phyloP scores from a whole-genome alignment of 1,140 invertebrate species.

The Platorchestia sp. region DNA sequence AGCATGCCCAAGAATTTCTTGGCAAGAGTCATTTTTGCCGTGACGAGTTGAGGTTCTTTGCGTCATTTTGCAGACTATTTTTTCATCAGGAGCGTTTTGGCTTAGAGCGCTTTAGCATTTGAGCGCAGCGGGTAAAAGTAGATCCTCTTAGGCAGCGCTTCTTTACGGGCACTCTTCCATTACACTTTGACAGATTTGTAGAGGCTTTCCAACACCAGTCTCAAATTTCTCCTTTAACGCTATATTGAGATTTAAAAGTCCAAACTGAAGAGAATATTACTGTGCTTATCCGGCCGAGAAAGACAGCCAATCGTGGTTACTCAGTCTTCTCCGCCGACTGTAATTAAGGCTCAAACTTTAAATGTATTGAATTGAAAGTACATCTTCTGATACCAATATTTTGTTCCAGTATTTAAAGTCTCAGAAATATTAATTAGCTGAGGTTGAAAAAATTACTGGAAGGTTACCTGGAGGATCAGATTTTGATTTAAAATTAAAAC shows the following conservation, averaged over 20 bases:
- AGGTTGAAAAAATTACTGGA: too few relatives aligned
- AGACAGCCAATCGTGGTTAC: background rate
- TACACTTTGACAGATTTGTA: slow-evolving; percentile 51
- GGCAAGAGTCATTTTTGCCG: background rate
- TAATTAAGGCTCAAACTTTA: too few relatives aligned
- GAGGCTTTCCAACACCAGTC: background rate
- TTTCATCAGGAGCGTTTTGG: slow-evolving; percentile 24
- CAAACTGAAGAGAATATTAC: background rate
- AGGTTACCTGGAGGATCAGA: too few relatives aligned
- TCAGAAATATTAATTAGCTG: too few relatives aligned
- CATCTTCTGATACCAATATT: too few relatives aligned
- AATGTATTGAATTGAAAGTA: too few relatives aligned
- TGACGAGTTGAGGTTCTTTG: background rate
- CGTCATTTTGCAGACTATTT: slow-evolving; percentile 16
- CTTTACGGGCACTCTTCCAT: slow-evolving; percentile 47
- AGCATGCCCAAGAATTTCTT: background rate
- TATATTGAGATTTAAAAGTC: slow-evolving; percentile 17
- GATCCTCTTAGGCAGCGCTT: slow-evolving; percentile 38
- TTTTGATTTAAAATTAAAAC: too few relatives aligned
- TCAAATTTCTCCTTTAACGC: slow-evolving; percentile 34
- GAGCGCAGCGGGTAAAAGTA: background rate
- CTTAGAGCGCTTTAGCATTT: slow-evolving; percentile 17
- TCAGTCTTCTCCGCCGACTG: background rate
- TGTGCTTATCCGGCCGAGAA: background rate
- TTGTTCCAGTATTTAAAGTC: too few relatives aligned